phyloP scores from a whole-genome alignment of 2,113 vertebrate species.

The Helogale parvula region DNA sequence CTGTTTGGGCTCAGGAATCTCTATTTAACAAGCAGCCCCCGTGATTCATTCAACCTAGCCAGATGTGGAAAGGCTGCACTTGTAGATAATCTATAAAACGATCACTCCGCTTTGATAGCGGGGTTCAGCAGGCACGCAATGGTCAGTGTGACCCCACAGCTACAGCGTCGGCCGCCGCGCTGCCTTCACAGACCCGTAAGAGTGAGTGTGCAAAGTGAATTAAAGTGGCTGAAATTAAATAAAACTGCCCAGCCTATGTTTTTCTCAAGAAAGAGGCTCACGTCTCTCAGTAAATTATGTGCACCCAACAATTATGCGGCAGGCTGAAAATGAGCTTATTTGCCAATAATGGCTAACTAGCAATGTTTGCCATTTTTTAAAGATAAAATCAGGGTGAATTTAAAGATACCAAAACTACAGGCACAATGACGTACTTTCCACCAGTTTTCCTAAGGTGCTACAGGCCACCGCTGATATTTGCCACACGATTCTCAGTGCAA shows the following conservation, averaged over 20 bases:
- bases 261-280: not conserved
- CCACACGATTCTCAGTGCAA: not conserved
- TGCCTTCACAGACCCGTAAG: not conserved
- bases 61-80: not conserved
- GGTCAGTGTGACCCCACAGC: not conserved
- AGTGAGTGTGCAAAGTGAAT: not conserved
- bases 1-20: not conserved
- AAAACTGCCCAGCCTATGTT: not conserved
- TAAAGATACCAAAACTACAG: not conserved
- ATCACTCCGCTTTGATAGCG: no score
- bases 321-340: not conserved
- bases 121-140: not conserved
- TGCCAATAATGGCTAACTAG: not conserved
- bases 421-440: not conserved
- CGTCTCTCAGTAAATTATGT: not conserved
- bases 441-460: not conserved
- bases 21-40: not conserved
- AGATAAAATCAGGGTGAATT: not conserved
- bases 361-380: not conserved
- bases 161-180: not conserved
- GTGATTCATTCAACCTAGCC: not conserved
- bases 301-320: not conserved
- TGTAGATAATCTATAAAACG: not conserved
- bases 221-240: not conserved
- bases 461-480: not conserved